Evolutionary conservation across 1,140 invertebrate genomes (phyloP).

Genomic region (Cherax destructor): DNA sequence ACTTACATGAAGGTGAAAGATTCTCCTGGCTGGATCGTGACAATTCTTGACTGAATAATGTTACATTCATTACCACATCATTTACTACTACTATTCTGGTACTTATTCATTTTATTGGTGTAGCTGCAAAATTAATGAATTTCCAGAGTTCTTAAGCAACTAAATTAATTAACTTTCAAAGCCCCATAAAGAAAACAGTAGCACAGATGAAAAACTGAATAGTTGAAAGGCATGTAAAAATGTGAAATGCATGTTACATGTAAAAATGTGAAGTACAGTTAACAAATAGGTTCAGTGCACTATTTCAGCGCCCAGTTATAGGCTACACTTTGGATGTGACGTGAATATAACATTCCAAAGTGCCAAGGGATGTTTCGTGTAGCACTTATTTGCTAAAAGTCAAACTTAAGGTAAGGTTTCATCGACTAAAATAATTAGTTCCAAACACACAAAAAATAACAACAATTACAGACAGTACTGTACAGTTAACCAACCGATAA

Average conservation of each 20-base stretch:
- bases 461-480: not conserved
- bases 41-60: not conserved
- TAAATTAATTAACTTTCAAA: not conserved
- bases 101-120: not conserved
- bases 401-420: not conserved
- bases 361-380: not conserved
- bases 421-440: not conserved
- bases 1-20: not conserved
- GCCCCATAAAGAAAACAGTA: not conserved
- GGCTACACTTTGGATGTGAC: not conserved
- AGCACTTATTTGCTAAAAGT: not conserved
- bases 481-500: too few species aligned
- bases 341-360: not conserved
- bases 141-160: not conserved
- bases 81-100: not conserved
- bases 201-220: not conserved
- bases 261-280: not conserved
- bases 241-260: too few species aligned
- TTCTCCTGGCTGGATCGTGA: not conserved
- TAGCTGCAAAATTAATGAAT: not conserved
- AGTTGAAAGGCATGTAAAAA: not conserved
- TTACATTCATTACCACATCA: not conserved
- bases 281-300: not conserved
- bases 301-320: not conserved
- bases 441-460: not conserved